phyloP scores from a whole-genome alignment of 2,113 vertebrate genomes.

The Muscicapa adusta region DNA sequence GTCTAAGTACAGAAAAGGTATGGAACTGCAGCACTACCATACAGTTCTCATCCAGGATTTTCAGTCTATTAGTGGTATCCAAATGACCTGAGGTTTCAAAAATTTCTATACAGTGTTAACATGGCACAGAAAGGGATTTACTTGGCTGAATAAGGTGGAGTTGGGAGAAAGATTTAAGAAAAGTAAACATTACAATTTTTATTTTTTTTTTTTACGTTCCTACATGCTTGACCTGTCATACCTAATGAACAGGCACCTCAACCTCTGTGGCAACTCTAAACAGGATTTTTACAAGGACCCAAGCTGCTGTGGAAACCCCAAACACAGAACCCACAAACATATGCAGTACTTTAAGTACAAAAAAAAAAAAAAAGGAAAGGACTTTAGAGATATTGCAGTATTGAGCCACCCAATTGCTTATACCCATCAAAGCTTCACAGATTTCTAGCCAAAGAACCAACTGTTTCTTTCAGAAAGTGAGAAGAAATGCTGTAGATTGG shows the following conservation, averaged over 20 bases:
- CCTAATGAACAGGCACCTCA: neutral
- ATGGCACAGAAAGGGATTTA: conserved; percentile 24
- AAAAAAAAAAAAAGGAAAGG: neutral
- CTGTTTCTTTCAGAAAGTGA: neutral
- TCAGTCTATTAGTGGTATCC: conserved; percentile 27
- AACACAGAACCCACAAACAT: neutral
- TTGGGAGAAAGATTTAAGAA: neutral
- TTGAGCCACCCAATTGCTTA: neutral
- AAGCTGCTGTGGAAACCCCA: neutral
- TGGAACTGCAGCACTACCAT: conserved; percentile 4
- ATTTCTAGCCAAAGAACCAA: neutral
- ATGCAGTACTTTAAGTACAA: neutral
- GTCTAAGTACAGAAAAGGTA: conserved; percentile 10
- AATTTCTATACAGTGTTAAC: neutral
- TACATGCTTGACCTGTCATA: neutral
- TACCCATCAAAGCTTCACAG: neutral
- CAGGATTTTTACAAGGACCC: neutral
- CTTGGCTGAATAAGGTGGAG: conserved; percentile 6
- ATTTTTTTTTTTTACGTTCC: neutral
- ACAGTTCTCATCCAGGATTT: conserved; percentile 46
- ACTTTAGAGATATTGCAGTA: neutral
- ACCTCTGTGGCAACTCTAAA: neutral
- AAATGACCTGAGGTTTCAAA: conserved; percentile 5
- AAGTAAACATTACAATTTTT: neutral
- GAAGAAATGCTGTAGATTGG: neutral